Evolutionary conservation across 2,888 invertebrate species (phyloP).

Genomic region (Cabera pusaria): DNA sequence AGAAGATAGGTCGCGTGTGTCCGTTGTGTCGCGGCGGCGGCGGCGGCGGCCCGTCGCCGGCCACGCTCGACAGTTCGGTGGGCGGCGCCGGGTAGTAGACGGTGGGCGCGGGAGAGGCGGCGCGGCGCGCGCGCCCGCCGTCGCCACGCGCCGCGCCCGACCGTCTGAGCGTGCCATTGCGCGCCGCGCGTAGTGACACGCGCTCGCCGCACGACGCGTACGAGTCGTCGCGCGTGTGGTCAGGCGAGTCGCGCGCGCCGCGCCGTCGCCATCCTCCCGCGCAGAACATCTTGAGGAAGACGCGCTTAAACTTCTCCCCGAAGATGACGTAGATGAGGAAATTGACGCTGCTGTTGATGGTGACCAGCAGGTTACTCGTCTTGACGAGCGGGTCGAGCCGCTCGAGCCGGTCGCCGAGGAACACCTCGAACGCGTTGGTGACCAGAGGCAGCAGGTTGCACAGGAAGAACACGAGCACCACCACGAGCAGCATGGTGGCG

Average conservation of each 20-base stretch:
- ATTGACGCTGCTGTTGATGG: conserved; percentile 98
- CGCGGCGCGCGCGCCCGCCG: conserved; percentile 36
- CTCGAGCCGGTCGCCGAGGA: conserved; percentile 74
- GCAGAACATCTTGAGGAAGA: conserved; percentile 92
- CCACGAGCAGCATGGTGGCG: conserved; percentile 97
- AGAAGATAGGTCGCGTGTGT: conserved; percentile 32
- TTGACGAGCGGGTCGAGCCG: conserved; percentile 87
- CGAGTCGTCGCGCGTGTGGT: conserved; percentile 90
- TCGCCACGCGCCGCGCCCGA: conserved; percentile 41
- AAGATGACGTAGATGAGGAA: conserved; percentile 99
- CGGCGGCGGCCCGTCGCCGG: conserved; percentile 31
- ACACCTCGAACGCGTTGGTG: conserved; percentile 93
- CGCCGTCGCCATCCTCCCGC: conserved; percentile 83
- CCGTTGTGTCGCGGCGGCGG: conserved; percentile 54
- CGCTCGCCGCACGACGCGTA: conserved; percentile 91
- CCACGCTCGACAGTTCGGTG: conserved; percentile 41
- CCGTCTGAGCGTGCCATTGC: conserved; percentile 68
- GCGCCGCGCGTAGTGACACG: conserved; percentile 85
- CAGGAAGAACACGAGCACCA: conserved; percentile 96
- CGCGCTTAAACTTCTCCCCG: conserved; percentile 96
- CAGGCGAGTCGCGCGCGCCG: conserved; percentile 84
- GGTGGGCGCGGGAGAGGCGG: conserved; percentile 48
- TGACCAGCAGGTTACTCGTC: conserved; percentile 95
- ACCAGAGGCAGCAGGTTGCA: conserved; percentile 95
- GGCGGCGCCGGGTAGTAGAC: conserved; percentile 64